These are phyloP conservation scores for Hexactinellida sp. DNA, from an alignment of 37 sponge, comb jelly and placozoan genomes.

Conservation along the genomic window DNA sequence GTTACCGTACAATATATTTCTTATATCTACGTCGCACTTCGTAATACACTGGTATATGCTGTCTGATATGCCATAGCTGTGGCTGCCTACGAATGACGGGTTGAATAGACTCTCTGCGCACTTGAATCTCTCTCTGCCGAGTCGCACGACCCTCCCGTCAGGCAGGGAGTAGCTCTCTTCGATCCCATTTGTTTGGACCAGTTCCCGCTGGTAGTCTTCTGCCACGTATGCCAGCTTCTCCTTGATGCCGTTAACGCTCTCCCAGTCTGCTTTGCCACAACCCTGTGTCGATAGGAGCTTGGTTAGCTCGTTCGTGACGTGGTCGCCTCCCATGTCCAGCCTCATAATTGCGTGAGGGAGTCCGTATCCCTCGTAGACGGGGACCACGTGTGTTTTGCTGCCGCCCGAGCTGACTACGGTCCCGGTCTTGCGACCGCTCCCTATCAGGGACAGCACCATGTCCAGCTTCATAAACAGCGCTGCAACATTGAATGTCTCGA, in stretches of 20 bases:
- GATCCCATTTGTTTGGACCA: conserved; percentile 25
- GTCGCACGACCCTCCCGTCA: conserved; percentile 31
- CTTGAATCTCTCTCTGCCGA: conserved; percentile 35
- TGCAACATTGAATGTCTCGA: neutral
- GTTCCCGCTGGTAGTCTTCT: conserved; percentile 31
- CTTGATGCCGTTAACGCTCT: conserved; percentile 30
- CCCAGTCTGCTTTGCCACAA: neutral
- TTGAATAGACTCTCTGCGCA: conserved; percentile 34
- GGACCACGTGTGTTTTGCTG: conserved; percentile 24
- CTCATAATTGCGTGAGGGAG: conserved; percentile 38
- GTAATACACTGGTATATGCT: conserved; percentile 36
- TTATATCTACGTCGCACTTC: conserved; percentile 52
- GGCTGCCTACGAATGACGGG: conserved; percentile 26
- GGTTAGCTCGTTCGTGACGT: neutral
- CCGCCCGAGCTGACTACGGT: conserved; percentile 29
- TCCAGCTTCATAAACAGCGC: neutral
- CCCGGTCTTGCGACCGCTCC: conserved; percentile 21
- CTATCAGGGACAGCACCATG: neutral
- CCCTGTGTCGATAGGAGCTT: neutral
- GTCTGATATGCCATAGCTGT: conserved; percentile 29
- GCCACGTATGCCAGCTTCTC: conserved; percentile 39
- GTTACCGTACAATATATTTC: conserved; percentile 49
- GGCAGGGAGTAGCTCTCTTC: conserved; percentile 38
- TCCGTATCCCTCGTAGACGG: conserved; percentile 36
- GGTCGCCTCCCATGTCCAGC: conserved; percentile 6